phyloP scores from a whole-genome alignment of 2,113 vertebrate species.

The Tympanuchus pallidicinctus region DNA sequence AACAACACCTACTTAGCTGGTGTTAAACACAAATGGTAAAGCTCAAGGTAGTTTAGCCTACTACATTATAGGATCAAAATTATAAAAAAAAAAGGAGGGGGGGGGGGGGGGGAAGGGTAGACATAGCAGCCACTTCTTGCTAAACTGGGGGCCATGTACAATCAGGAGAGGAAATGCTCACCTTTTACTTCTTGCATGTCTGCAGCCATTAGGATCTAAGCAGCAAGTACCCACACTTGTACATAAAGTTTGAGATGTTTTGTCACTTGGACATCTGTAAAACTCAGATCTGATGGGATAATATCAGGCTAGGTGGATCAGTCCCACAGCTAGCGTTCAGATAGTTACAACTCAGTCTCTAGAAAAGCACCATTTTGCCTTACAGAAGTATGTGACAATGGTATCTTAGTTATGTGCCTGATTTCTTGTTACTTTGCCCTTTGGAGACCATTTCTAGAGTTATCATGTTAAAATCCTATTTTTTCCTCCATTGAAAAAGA shows the following conservation, averaged over 20 bases:
- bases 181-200: not conserved
- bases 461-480: not conserved
- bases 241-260: fast-evolving
- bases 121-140: not conserved
- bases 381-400: not conserved
- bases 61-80: not conserved
- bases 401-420: not conserved
- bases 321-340: not conserved
- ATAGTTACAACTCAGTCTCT: not conserved
- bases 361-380: not conserved
- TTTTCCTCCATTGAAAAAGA: not conserved
- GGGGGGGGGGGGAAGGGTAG: not conserved
- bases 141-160: not conserved
- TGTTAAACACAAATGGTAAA: not conserved
- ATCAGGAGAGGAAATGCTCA: not conserved
- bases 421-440: not conserved
- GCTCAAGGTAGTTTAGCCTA: not conserved
- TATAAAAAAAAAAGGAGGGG: fast-evolving
- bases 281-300: not conserved
- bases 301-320: not conserved
- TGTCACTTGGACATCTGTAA: not conserved
- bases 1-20: not conserved
- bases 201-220: not conserved
- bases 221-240: not conserved
- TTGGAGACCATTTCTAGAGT: not conserved